A percentile compares a stretch with the other conserved stretches of the same genome.
phyloP scores from a whole-genome alignment of 35 echinoderm and acorn worm species.

The Acanthaster planci region DNA sequence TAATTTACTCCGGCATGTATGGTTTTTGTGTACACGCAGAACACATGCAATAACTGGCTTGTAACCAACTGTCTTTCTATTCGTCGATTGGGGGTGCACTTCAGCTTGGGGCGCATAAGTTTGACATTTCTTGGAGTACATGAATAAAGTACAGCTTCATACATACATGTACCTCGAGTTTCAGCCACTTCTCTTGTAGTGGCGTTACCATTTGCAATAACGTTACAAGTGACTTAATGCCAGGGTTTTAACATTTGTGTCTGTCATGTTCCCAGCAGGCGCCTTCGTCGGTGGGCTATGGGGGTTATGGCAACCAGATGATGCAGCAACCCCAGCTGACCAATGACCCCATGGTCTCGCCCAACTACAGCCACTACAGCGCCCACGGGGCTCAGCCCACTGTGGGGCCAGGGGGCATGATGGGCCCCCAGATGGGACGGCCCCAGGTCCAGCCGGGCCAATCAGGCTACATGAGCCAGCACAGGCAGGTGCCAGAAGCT shows the following conservation, averaged over 20 bases:
- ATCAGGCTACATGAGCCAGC: conserved; percentile 35
- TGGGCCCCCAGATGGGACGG: conserved; percentile 33
- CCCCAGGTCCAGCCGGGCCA: conserved; percentile 14
- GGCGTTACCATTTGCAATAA: no score
- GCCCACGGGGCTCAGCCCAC: background rate
- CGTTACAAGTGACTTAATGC: no score
- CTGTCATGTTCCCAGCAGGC: background rate
- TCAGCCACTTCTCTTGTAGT: no score
- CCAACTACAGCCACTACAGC: conserved; percentile 46
- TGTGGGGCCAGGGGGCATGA: conserved; percentile 6
- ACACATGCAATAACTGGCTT: no score
- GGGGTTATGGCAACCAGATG: conserved; percentile 40
- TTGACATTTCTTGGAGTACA: no score
- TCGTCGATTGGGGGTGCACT: no score
- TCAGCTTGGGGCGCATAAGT: no score
- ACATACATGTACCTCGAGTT: no score
- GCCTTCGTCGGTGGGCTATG: background rate
- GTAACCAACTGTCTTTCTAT: no score
- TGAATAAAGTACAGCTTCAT: no score
- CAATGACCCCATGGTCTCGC: conserved; percentile 36
- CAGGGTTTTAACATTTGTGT: background rate
- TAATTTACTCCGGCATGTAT: no score
- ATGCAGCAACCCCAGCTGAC: conserved; percentile 38
- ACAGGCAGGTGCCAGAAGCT: conserved; percentile 31
- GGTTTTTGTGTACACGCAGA: no score